Base-by-base conservation (phyloP, 2,888 invertebrate genomes). In the Micoletzkya japonica region DNA sequence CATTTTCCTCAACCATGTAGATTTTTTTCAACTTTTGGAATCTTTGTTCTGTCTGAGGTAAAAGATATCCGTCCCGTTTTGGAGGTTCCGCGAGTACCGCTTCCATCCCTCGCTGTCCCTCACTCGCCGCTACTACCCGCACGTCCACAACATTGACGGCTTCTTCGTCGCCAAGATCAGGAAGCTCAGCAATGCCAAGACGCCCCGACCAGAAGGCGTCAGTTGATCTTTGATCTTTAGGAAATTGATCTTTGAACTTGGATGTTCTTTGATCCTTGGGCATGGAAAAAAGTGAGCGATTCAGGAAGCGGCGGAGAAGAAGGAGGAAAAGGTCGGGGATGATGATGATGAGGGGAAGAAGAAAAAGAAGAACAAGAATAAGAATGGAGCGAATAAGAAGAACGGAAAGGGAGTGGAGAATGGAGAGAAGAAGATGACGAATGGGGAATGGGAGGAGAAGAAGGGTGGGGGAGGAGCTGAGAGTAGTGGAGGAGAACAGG, bases 131-230 rank as follows among this genome's bases (percentile, higher is more conserved):
- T 95, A 93, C 88, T 99, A 98, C 88, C 98, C 98, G 0, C 98
- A 99, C 86, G 91, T 92, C 2, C 95, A 98, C 86, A 99, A 99
- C 86, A 93, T 98, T 92, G 98, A 99, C 87, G 98, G 98, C 3
- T 99, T 99, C 87, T 99, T 92, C 88, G 95, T 99, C 1, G 96
- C 96, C 0, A 99, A 99, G 88, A 87, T 99, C 20, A 94, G 95
- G 88, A 99, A 99, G 86, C 92, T 95, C 86, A 93, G 93, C 0
- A 93, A 95, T 88, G 74, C 72, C 39, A 61, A 61, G 70, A 69
- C 44, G 24, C 36, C 69, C 30, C 57, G 58, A 49, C 44, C 68
- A 6, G 68, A 68, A n/a, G n/a, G n/a, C n/a, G n/a, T n/a, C n/a
- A n/a, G n/a, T n/a, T n/a, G n/a, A n/a, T n/a, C n/a, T n/a, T n/a